Evolutionary conservation across 2,888 invertebrate species (phyloP).

Genomic region (Reticulitermes lucifugus): DNA sequence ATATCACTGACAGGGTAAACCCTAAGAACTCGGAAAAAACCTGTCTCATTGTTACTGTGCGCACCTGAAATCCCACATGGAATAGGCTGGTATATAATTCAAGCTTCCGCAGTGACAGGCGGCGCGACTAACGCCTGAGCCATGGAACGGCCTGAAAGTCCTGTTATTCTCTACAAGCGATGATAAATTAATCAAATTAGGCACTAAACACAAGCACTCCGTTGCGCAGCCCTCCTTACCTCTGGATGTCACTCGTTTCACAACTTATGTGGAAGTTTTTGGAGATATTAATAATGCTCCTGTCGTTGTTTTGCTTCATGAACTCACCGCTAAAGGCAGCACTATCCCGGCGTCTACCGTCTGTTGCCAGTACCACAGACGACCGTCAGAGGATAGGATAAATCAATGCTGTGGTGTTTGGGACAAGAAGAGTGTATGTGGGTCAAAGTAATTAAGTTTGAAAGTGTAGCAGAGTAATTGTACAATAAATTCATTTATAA

Average conservation of each 20-base stretch:
- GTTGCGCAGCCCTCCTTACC: background rate
- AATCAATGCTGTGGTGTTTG: background rate
- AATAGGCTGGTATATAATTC: no score
- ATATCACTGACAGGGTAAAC: no score
- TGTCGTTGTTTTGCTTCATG: background rate
- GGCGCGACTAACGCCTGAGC: no score
- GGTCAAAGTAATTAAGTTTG: no score
- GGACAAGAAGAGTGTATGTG: no score
- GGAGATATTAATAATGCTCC: background rate
- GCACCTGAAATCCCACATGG: no score
- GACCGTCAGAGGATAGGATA: background rate
- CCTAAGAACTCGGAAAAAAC: no score
- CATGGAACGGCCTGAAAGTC: background rate
- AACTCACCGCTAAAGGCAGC: background rate
- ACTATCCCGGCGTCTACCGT: background rate
- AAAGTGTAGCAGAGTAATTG: no score
- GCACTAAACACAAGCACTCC: background rate
- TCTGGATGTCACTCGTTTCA: background rate
- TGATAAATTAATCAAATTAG: constrained; percentile 8
- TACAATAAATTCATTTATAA: no score
- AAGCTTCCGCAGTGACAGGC: no score
- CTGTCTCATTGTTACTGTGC: no score
- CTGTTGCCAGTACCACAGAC: background rate
- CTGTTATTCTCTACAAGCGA: background rate
- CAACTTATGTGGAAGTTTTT: background rate